phyloP scores from a whole-genome alignment of 1,140 invertebrate genomes.

The Anadara kagoshimensis region DNA sequence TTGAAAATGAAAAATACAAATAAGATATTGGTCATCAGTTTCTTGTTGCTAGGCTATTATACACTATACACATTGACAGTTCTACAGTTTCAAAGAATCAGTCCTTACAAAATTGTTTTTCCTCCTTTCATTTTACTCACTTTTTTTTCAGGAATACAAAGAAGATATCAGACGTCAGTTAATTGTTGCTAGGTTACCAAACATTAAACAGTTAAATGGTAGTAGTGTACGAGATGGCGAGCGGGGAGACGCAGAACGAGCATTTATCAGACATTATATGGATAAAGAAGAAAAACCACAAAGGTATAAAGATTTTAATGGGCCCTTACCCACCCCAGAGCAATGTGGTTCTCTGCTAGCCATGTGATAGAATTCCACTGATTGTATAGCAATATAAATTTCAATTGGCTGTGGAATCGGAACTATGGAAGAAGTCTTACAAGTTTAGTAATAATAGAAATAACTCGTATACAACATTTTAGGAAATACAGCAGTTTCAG shows the following conservation, averaged over 20 bases:
- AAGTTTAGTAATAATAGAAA: neutral
- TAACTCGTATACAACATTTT: neutral
- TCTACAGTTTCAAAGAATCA: too few relatives aligned
- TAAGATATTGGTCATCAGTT: too few relatives aligned
- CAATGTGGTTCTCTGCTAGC: too few relatives aligned
- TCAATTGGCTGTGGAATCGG: neutral
- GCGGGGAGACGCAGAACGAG: conserved; percentile 92
- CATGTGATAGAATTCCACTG: neutral
- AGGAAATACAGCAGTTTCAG: neutral
- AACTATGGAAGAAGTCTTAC: too few relatives aligned
- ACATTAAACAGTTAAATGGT: conserved; percentile 89
- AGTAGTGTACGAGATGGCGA: conserved; percentile 88
- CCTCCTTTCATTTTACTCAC: neutral
- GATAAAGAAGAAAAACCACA: conserved; percentile 73
- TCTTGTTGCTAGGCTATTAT: too few relatives aligned
- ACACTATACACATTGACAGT: too few relatives aligned
- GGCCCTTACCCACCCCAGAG: too few relatives aligned
- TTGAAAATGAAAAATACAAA: too few relatives aligned
- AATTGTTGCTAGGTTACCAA: conserved; percentile 91
- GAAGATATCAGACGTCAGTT: conserved; percentile 84
- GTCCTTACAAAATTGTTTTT: too few relatives aligned
- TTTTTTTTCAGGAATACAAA: conserved; percentile 81
- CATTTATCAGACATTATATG: conserved; percentile 94
- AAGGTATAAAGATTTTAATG: conserved; percentile 33
- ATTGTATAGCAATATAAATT: neutral